A percentile compares a stretch with the other conserved stretches of the same genome.
Evolutionary conservation across 2,888 invertebrate genomes (phyloP).

Genomic region (Spisula solida): DNA sequence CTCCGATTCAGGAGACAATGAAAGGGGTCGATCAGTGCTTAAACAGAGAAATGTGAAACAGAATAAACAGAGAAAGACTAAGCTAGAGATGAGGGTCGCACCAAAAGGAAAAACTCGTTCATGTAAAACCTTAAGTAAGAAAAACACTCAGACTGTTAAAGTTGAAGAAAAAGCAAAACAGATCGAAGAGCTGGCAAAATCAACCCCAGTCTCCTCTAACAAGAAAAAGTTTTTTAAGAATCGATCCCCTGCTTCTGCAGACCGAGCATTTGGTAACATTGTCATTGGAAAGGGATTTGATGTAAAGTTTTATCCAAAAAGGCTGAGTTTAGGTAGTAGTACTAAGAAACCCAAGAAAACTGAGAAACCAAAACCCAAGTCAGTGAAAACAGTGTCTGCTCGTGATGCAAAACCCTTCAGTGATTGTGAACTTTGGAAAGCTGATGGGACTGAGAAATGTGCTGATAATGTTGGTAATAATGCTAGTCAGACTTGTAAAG

Average conservation of each 20-base stretch:
- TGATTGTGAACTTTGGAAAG: constrained; percentile 10
- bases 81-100: constrained; percentile 42
- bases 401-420: neutral
- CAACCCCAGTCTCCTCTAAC: neutral
- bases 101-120: constrained; percentile 36
- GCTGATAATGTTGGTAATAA: neutral
- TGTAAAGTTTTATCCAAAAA: constrained; percentile 77
- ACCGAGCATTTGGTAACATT: constrained; percentile 71
- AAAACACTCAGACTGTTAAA: constrained; percentile 32
- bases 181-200: constrained; percentile 42
- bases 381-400: constrained; percentile 42
- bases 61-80: constrained; percentile 41
- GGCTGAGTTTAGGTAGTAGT: constrained; percentile 28
- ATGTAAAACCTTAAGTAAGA: neutral
- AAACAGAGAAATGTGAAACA: constrained; percentile 38
- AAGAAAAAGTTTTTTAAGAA: constrained; percentile 77
- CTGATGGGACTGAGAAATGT: constrained; percentile 38
- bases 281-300: constrained; percentile 79
- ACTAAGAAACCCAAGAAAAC: constrained; percentile 37
- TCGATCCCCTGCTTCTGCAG: constrained; percentile 74
- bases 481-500: neutral
- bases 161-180: neutral
- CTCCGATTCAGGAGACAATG: constrained; percentile 61
- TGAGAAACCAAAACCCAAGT: constrained; percentile 28
- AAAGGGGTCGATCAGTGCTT: constrained; percentile 37